Percentiles rank a stretch among this genome's conserved stretches.
Evolutionary conservation across 2,113 vertebrate genomes (phyloP).

Genomic region (Megaceryle maxima): DNA sequence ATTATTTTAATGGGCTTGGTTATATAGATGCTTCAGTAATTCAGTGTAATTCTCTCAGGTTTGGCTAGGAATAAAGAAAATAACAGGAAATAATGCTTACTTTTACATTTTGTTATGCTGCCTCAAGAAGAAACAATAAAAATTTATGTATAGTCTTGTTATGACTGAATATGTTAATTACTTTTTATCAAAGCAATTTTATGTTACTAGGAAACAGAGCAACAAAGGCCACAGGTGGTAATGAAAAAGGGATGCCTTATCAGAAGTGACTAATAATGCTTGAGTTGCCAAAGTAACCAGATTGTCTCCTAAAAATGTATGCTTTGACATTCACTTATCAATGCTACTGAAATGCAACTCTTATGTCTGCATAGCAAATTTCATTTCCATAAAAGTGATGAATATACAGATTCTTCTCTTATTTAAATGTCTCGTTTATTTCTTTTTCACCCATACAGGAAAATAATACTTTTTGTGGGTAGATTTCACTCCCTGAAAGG

Average conservation of each 20-base stretch:
- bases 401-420: slow-evolving; percentile 63
- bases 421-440: slow-evolving; percentile 53
- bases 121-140: slow-evolving; percentile 21
- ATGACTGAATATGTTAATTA: slow-evolving; percentile 66
- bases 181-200: slow-evolving; percentile 60
- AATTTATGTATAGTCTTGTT: slow-evolving; percentile 55
- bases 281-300: slow-evolving; percentile 70
- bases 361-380: slow-evolving; percentile 67
- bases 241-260: slow-evolving; percentile 61
- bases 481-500: neutral
- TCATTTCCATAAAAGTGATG: slow-evolving; percentile 64
- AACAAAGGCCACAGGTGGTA: slow-evolving; percentile 71
- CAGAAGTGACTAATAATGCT: slow-evolving; percentile 56
- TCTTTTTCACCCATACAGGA: slow-evolving; percentile 20
- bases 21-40: neutral
- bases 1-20: neutral
- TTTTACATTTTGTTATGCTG: neutral
- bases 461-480: neutral
- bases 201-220: slow-evolving; percentile 58
- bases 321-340: slow-evolving; percentile 73
- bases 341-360: slow-evolving; percentile 62
- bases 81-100: neutral
- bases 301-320: slow-evolving; percentile 66
- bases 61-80: slow-evolving; percentile 5
- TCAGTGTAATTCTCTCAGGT: neutral